Conservation (phyloP, 1,140 invertebrate species). For the Zaprionus ghesquierei region DNA sequence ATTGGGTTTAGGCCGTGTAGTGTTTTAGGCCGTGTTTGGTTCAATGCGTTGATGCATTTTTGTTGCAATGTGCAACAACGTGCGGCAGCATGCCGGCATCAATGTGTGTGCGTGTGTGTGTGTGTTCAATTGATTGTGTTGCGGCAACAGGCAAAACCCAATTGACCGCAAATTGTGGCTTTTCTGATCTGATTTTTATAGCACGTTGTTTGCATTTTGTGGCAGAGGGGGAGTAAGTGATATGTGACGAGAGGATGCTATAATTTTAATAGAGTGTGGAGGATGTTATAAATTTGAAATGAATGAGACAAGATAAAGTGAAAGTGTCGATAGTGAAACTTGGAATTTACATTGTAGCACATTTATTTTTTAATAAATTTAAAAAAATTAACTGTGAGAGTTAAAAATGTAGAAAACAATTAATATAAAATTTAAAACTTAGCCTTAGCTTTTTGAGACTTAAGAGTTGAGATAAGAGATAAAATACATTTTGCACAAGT, state of each 20-base stretch:
- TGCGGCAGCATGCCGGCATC: not conserved
- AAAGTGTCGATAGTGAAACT: no score
- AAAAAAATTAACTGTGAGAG: no score
- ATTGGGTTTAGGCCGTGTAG: constrained; percentile 23
- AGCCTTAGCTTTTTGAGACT: no score
- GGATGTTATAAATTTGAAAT: not conserved
- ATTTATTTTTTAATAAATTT: no score
- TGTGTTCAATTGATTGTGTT: constrained; percentile 48
- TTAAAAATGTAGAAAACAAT: no score
- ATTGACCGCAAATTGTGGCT: constrained; percentile 79
- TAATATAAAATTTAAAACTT: no score
- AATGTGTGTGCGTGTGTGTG: constrained; percentile 21
- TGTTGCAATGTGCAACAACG: constrained; percentile 68
- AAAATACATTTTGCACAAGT: no score
- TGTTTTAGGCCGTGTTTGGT: constrained; percentile 27
- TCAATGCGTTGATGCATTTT: constrained; percentile 67
- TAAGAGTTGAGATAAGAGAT: no score
- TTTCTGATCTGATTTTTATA: constrained; percentile 75
- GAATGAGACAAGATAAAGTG: not conserved
- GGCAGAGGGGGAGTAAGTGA: not conserved
- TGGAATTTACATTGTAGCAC: no score
- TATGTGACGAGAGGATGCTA: not conserved
- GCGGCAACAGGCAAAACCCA: constrained; percentile 67
- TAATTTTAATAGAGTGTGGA: not conserved
- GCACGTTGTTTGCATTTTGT: constrained; percentile 1